Percentiles rank a stretch among this genome's conserved stretches.
These are phyloP conservation scores for Drosophila sp. DNA, from an alignment of 1,140 invertebrate species.

Conservation along the genomic window DNA sequence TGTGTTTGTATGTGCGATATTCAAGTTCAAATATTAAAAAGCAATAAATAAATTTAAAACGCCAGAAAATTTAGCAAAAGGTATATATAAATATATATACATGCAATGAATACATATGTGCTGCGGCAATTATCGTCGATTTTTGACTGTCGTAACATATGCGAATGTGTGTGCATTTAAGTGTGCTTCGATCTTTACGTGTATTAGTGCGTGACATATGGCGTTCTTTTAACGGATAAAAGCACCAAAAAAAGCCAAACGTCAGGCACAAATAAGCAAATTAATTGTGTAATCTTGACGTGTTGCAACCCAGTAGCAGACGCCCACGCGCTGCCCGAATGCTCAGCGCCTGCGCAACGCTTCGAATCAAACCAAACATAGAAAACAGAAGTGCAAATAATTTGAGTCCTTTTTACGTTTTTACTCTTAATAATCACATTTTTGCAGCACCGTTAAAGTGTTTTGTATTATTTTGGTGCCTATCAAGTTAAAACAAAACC, in stretches of 20 bases:
- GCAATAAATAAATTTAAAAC: conserved; percentile 56
- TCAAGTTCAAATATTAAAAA: conserved; percentile 76
- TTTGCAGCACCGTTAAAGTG: conserved; percentile 18
- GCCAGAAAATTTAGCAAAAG: conserved; percentile 59
- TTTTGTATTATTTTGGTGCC: conserved; percentile 25
- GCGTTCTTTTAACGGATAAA: conserved; percentile 64
- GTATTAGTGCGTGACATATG: conserved; percentile 76
- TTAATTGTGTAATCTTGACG: conserved; percentile 65
- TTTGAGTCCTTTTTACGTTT: conserved; percentile 24
- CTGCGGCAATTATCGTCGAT: conserved; percentile 38
- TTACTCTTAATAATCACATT: conserved; percentile 9
- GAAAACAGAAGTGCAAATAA: conserved; percentile 19
- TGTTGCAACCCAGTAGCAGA: conserved; percentile 2
- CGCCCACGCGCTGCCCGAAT: conserved; percentile 32
- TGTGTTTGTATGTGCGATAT: conserved; percentile 35
- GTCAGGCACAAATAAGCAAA: conserved; percentile 56
- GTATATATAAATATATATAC: conserved; percentile 34
- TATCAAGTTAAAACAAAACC: conserved; percentile 57
- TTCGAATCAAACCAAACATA: conserved; percentile 31
- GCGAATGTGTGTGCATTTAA: conserved; percentile 20
- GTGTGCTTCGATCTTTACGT: conserved; percentile 36
- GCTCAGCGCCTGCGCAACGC: conserved; percentile 59
- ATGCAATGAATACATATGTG: conserved; percentile 7
- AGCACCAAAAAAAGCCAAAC: conserved; percentile 29
- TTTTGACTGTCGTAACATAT: conserved; percentile 19